Conservation (phyloP, 2,888 invertebrate species). For the Rhogogaster chlorosoma region DNA sequence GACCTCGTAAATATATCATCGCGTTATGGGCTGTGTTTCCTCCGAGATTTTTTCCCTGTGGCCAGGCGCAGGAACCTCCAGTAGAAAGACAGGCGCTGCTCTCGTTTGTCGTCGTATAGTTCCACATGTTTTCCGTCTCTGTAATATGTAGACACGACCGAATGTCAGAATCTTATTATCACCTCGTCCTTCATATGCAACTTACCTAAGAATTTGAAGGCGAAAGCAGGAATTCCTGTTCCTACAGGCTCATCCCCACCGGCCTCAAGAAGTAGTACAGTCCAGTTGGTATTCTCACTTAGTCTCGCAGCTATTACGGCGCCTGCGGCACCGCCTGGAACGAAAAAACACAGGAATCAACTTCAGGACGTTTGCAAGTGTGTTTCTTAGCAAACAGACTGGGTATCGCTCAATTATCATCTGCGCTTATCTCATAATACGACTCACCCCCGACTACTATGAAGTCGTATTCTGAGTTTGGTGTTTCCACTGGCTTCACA, state of each 20-base stretch:
- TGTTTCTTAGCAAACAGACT: not conserved
- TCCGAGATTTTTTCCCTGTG: conserved; percentile 86
- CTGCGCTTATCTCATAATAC: not conserved
- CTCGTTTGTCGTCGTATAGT: conserved; percentile 82
- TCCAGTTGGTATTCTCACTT: not conserved
- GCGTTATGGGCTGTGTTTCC: conserved; percentile 88
- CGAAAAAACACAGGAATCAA: not conserved
- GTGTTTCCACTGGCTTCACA: not conserved
- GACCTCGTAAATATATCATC: conserved; percentile 92
- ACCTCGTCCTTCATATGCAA: not conserved
- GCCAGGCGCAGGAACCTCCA: conserved; percentile 82
- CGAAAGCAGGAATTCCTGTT: not conserved
- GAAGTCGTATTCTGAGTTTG: not conserved
- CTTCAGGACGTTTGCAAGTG: not conserved
- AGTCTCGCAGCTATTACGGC: not conserved
- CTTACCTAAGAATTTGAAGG: not conserved
- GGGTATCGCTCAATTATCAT: not conserved
- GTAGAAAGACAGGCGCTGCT: conserved; percentile 82
- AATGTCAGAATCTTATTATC: not conserved
- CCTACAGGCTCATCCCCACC: not conserved
- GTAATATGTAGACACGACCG: not conserved
- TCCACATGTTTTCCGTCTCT: conserved; percentile 81
- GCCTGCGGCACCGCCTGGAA: not conserved
- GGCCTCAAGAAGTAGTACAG: not conserved
- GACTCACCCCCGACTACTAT: not conserved